Evolutionary conservation across 2,113 vertebrate species (phyloP), one percentile per base, ranked within the genome.

Genomic region (Balaeniceps rex): DNA sequence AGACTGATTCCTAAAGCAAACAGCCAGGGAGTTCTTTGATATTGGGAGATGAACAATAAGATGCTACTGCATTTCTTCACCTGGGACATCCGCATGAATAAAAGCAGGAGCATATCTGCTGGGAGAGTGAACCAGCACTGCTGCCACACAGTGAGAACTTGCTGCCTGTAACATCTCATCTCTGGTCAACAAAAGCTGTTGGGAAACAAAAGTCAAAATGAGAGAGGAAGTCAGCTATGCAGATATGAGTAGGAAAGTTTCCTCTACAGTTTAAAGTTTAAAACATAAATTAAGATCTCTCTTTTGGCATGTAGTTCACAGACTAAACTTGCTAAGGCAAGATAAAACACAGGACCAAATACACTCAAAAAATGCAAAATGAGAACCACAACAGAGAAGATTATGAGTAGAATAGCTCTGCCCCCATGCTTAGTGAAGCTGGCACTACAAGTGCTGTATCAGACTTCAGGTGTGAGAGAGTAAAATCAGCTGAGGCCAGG

Each of bases 11-110:
- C 63, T 85, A 60, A 82, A 88, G 49, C 63, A 70, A 83, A 70
- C 24, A 88, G 47, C 9, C 42, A 63, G 47, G 28, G 16, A 47
- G 6, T 17, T 51, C 24, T 66, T 64, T 78, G n/a, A 70, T 78
- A 83, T 10, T 18, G 24, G 28, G 21, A 68, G 44, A 72, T 36
- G 47, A 87, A 78, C 19, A 91, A 2, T 23, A 85, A 47, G 49
- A 49, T 63, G 44, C 24, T 76, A 74, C 40, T 54, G n/a, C 74
- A 78, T 49, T 88, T 75, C 78, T 60, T 97, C 93, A 99, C 99
- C 99, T 95, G 99, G 99, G 80, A 99, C 94, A 83, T 99, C 99
- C 3, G 99, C 99, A 78, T 97, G 98, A 93, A 99, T 99, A 98
- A 99, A 99, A 92, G 98, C 96, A 18, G 97, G 55, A 21, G 98